Evolutionary conservation across 2,113 vertebrate species (phyloP).

Genomic region (Piliocolobus tephrosceles): DNA sequence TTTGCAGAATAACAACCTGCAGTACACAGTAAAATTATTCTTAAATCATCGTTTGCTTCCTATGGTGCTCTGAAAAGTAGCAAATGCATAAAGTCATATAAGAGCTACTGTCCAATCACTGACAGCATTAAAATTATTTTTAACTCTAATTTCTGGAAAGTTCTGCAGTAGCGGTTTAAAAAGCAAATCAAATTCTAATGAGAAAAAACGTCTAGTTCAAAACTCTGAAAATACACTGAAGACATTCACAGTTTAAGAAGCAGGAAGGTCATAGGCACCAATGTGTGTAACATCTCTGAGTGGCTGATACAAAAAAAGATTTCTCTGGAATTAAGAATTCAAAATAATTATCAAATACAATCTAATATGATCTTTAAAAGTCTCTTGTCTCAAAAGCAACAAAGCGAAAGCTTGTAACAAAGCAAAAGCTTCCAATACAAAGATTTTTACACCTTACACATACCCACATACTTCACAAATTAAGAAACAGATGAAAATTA

Average conservation of each 20-base stretch:
- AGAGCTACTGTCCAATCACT: neutral
- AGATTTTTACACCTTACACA: neutral
- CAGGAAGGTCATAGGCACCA: neutral
- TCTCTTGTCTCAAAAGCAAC: neutral
- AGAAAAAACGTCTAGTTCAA: neutral
- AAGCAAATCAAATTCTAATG: constrained; percentile 48
- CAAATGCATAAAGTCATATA: neutral
- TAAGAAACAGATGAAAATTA: constrained; percentile 26
- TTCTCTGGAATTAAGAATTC: constrained; percentile 9
- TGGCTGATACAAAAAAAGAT: neutral
- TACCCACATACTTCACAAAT: neutral
- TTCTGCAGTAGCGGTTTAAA: constrained; percentile 32
- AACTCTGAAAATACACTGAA: constrained; percentile 33
- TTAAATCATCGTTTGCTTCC: constrained; percentile 59
- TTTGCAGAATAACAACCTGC: constrained; percentile 20
- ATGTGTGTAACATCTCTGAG: neutral
- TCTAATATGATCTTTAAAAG: constrained; percentile 12
- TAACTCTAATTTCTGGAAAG: constrained; percentile 57
- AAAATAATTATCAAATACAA: constrained; percentile 18
- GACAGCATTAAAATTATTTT: constrained; percentile 43
- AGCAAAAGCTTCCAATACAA: neutral
- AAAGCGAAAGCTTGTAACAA: constrained; percentile 29
- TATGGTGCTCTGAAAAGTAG: constrained; percentile 33
- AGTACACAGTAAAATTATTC: constrained; percentile 40
- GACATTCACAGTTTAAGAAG: neutral